Percentiles rank a stretch among this genome's conserved stretches.
Evolutionary conservation across 2,113 vertebrate species (phyloP).

Genomic region (Anhinga anhinga): DNA sequence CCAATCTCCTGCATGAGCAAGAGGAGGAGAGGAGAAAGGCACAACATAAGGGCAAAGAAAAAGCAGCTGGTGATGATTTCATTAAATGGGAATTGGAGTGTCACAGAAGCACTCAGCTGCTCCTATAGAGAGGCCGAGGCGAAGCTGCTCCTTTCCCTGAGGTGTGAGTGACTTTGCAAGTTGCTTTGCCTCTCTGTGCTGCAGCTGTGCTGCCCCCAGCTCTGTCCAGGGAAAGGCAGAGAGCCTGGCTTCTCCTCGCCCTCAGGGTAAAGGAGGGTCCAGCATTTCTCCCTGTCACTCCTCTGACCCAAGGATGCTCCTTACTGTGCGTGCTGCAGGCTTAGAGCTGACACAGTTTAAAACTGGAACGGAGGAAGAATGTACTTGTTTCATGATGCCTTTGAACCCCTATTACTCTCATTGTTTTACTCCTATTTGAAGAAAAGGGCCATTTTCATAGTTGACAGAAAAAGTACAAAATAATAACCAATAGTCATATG

Average conservation of each 20-base stretch:
- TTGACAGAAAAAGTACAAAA: background rate
- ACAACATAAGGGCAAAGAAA: background rate
- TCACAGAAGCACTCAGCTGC: background rate
- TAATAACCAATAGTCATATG: background rate
- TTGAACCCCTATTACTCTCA: background rate
- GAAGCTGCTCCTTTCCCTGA: background rate
- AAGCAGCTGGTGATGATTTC: background rate
- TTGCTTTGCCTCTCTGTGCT: background rate
- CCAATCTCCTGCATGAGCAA: rapidly evolving
- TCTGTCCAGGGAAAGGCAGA: background rate
- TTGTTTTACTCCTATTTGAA: background rate
- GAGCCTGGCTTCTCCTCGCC: background rate
- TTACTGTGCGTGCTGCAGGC: background rate
- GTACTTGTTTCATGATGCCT: background rate
- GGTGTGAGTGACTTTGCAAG: background rate
- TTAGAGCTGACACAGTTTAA: rapidly evolving
- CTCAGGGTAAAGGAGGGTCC: background rate
- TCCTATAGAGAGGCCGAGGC: background rate
- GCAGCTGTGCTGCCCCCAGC: rapidly evolving
- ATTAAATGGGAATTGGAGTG: background rate
- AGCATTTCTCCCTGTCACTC: background rate
- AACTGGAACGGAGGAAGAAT: background rate
- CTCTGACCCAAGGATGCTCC: background rate
- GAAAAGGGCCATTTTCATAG: background rate
- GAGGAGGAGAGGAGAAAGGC: background rate